Evolutionary conservation across 2,113 vertebrate genomes (phyloP).

Genomic region (Sialia sialis): DNA sequence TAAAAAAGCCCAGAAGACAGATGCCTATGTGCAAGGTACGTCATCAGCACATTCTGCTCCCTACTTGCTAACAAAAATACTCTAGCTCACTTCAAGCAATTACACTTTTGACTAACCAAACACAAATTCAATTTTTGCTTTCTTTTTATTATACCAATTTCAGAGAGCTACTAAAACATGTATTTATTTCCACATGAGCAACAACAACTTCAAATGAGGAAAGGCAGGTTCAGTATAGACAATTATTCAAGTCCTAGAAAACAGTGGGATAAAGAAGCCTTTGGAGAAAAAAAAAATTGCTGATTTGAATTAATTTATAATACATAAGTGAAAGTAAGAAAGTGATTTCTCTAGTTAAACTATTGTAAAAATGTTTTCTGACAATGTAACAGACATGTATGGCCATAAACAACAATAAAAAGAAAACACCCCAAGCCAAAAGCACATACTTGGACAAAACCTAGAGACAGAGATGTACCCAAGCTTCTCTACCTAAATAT

Average conservation of each 20-base stretch:
- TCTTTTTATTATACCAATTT: not conserved
- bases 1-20: not conserved
- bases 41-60: not conserved
- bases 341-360: not conserved
- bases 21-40: not conserved
- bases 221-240: not conserved
- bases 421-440: not conserved
- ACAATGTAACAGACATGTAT: not conserved
- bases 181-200: rapidly evolving
- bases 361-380: not conserved
- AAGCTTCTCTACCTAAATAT: not conserved
- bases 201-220: not conserved
- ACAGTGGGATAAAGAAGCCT: not conserved
- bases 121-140: not conserved
- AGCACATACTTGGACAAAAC: not conserved
- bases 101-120: not conserved
- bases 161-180: not conserved
- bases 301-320: not conserved
- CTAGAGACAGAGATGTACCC: not conserved
- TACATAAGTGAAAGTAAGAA: not conserved
- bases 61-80: not conserved
- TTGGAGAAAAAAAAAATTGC: not conserved
- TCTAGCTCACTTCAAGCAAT: not conserved
- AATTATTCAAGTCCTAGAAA: not conserved
- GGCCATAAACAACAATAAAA: not conserved